phyloP scores from a whole-genome alignment of 2,888 invertebrate genomes.

The Merodon equestris region DNA sequence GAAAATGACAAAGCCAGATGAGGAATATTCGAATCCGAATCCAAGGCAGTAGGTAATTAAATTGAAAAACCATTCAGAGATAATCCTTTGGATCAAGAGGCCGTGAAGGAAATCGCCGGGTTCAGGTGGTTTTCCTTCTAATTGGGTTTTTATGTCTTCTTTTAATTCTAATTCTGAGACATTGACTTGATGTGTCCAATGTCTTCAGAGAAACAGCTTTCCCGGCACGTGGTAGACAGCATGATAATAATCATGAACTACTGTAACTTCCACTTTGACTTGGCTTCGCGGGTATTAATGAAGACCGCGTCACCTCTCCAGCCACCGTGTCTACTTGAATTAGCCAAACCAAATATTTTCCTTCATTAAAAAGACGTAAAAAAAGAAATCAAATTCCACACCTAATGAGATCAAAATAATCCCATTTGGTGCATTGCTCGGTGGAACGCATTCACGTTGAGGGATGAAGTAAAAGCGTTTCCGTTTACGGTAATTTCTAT shows the following conservation, averaged over 20 bases:
- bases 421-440: constrained; percentile 34
- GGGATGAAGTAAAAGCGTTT: constrained; percentile 50
- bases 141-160: constrained; percentile 32
- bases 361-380: constrained; percentile 59
- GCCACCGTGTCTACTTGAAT: constrained; percentile 30
- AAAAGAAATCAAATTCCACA: constrained; percentile 41
- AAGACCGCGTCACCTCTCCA: neutral
- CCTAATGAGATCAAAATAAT: constrained; percentile 69
- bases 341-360: constrained; percentile 62
- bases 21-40: constrained; percentile 41
- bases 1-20: constrained; percentile 63
- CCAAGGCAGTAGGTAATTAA: constrained; percentile 51
- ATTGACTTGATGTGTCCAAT: neutral
- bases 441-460: constrained; percentile 50
- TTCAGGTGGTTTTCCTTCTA: constrained; percentile 57
- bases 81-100: constrained; percentile 23
- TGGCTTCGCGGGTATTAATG: constrained; percentile 38
- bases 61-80: constrained; percentile 26
- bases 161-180: neutral
- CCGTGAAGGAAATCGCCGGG: neutral
- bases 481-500: constrained; percentile 53
- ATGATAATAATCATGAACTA: constrained; percentile 53
- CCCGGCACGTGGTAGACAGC: constrained; percentile 57
- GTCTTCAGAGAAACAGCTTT: constrained; percentile 45
- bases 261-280: constrained; percentile 24